Evolutionary conservation across 2,888 invertebrate genomes (phyloP).

Genomic region (Standfussiana lucernea): DNA sequence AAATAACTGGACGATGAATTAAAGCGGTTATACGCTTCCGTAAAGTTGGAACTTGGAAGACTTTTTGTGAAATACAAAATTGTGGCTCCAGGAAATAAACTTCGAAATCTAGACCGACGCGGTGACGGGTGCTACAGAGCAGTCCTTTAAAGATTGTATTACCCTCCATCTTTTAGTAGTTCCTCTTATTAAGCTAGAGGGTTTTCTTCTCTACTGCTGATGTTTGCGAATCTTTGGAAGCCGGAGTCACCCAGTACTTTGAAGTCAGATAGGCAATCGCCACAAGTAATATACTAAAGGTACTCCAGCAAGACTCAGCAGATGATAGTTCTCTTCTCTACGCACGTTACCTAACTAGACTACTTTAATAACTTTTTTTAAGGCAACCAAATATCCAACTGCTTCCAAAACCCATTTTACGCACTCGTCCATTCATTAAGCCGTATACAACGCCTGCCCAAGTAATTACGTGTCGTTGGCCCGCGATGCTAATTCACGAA

Average conservation of each 20-base stretch:
- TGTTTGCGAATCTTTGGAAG: not conserved
- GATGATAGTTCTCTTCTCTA: not conserved
- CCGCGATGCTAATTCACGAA: slow-evolving; percentile 72
- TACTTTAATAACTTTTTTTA: not conserved
- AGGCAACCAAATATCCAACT: not conserved
- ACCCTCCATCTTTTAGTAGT: not conserved
- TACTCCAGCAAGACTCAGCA: too few relatives aligned
- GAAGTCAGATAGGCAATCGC: not conserved
- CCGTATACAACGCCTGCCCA: slow-evolving; percentile 24
- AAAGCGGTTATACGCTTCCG: not conserved
- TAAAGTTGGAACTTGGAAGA: not conserved
- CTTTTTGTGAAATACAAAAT: not conserved
- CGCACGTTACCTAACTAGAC: not conserved
- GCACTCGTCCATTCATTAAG: slow-evolving; percentile 32
- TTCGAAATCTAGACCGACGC: not conserved
- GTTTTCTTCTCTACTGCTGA: not conserved
- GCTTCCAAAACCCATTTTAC: slow-evolving; percentile 3
- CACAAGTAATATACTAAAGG: too few relatives aligned
- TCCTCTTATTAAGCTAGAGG: not conserved
- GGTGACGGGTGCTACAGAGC: not conserved
- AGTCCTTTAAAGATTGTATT: not conserved
- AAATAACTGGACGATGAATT: not conserved
- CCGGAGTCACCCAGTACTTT: not conserved
- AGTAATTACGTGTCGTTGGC: slow-evolving; percentile 62
- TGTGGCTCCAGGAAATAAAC: not conserved